Percentiles rank a stretch among this genome's conserved stretches.
Conservation (phyloP, 2,797 vertebrate genomes). For the Gobionotothen gibberifrons region DNA sequence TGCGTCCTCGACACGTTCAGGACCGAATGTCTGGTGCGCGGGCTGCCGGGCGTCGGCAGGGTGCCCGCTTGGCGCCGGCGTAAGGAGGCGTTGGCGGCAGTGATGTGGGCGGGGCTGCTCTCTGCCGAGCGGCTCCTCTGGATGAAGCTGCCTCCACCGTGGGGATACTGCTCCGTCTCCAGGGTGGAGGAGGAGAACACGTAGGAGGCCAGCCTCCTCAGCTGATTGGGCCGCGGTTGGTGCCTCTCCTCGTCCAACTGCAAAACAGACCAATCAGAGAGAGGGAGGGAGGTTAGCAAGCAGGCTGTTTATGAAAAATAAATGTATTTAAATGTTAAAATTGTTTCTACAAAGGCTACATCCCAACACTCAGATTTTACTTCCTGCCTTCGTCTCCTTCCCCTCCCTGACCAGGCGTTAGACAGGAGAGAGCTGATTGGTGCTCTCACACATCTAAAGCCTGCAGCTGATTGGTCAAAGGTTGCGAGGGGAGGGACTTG, state of each 20-base stretch:
- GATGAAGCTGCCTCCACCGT: constrained; percentile 93
- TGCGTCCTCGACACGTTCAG: constrained; percentile 94
- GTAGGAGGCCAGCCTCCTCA: constrained; percentile 98
- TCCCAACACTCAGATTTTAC: constrained; percentile 53
- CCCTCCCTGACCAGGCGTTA: constrained; percentile 51
- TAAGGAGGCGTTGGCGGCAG: constrained; percentile 65
- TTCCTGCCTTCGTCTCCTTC: constrained; percentile 56
- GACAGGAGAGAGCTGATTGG: constrained; percentile 61
- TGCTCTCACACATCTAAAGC: constrained; percentile 65
- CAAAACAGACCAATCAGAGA: constrained; percentile 95
- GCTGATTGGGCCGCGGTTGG: constrained; percentile 94
- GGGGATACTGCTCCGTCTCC: constrained; percentile 98
- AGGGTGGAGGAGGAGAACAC: constrained; percentile 98
- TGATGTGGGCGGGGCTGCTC: constrained; percentile 94
- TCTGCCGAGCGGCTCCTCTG: constrained; percentile 99
- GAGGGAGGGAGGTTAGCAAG: constrained; percentile 82
- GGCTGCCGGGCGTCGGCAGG: constrained; percentile 88
- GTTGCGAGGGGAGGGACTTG: constrained; percentile 50
- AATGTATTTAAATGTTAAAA: constrained; percentile 12
- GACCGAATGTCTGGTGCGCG: constrained; percentile 95
- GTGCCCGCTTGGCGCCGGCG: constrained; percentile 88
- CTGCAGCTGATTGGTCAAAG: constrained; percentile 53
- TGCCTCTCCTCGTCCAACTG: constrained; percentile 96
- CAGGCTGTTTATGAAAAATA: constrained; percentile 8
- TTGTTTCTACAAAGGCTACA: constrained; percentile 42